phyloP scores from a whole-genome alignment of 1,140 invertebrate species.

The Oncopodura yosiiana region DNA sequence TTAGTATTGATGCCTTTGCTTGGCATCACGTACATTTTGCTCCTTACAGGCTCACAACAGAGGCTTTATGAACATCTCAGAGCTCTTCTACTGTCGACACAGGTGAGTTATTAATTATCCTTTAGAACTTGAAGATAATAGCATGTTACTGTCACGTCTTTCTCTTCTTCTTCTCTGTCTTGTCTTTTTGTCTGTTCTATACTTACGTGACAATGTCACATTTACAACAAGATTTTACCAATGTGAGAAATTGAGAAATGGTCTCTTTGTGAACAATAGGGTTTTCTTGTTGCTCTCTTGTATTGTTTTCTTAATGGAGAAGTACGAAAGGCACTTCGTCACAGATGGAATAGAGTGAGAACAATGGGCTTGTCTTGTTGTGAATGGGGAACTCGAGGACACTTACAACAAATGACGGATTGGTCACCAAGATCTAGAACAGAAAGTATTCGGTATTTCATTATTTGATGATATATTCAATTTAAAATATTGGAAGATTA shows the following conservation, averaged over 20 bases:
- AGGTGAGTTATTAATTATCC: conserved; percentile 46
- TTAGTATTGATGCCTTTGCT: conserved; percentile 76
- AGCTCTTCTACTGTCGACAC: conserved; percentile 65
- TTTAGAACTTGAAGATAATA: background rate
- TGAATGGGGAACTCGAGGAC: background rate
- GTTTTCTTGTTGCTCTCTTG: conserved; percentile 72
- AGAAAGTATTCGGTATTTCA: conserved; percentile 64
- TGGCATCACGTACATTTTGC: conserved; percentile 76
- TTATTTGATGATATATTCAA: too few species aligned
- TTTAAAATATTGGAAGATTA: too few species aligned
- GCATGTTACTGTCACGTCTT: background rate
- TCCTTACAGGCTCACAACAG: conserved; percentile 51
- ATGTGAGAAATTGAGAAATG: too few species aligned
- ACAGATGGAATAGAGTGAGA: conserved; percentile 55
- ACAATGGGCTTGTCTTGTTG: conserved; percentile 11
- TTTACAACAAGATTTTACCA: background rate
- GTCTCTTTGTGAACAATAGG: conserved; percentile 50
- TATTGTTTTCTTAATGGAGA: conserved; percentile 90
- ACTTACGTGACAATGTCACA: background rate
- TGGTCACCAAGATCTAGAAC: conserved; percentile 65
- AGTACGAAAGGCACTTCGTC: conserved; percentile 70
- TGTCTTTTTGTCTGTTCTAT: background rate
- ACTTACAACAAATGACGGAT: conserved; percentile 41
- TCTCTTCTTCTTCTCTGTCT: too few species aligned
- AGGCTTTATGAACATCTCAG: conserved; percentile 44